Base-by-base conservation (phyloP, 2,113 vertebrate species). In the Ceratotherium simum region DNA sequence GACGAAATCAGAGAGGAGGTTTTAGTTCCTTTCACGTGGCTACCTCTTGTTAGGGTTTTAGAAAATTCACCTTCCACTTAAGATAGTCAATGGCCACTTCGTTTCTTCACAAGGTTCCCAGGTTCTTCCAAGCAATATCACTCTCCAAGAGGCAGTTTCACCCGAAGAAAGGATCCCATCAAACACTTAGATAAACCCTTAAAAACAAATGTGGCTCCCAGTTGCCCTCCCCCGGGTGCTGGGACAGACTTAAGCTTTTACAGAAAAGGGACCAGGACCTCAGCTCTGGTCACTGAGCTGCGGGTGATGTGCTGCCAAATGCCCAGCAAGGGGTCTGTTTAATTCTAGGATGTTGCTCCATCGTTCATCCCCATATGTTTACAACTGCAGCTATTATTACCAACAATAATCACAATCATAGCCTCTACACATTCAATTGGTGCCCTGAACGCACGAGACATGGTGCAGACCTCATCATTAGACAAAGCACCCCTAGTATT, bases 391-490 rank as follows among this genome's bases (percentile, higher is more conserved):
- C 81, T 73, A 29, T 84, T 72, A 84, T 92, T 64, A 76, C 27
- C n/a, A 67, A 13, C 9, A 48, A 1, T 64, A 51, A 79, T 95
- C 70, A 84, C 91, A 67, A 93, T 89, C 67, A 92, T 88, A 46
- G 95, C 86, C 82, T 94, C 88, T 33, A 18, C 58, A 87, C 48
- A 81, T 65, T 76, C 87, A 94, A 91, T 54, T 97, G 84, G 90
- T 78, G 65, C 83, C 33, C 48, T n/a, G 56, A 29, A 36, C 5
- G 64, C 89, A 65, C 18, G 21, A 64, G 51, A 79, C 48, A 60
- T 0, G 60, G 51, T 7, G 46, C 13, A 73, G 91, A 97, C 36
- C 36, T 56, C 65, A 27, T 36, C 18, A 58, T 84, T 86, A 89
- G 78, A 73, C 39, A n/a, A 1, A 69, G 79, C 25, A 6, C 17